These are phyloP conservation scores for Crypturellus tataupa DNA, from an alignment of 2,797 vertebrate species.

Conservation along the genomic window DNA sequence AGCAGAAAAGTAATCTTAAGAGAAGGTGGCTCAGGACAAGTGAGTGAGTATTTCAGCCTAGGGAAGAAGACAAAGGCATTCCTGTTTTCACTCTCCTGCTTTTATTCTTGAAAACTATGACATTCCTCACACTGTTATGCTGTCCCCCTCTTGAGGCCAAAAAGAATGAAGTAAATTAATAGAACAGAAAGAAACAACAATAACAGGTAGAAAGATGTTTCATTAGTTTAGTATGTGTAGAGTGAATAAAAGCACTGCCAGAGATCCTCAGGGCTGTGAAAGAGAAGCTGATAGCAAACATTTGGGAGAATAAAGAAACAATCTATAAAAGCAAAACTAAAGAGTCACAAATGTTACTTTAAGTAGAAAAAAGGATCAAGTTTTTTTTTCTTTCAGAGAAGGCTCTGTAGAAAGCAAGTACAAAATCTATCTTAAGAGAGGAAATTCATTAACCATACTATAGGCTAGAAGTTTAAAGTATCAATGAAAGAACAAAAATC, in stretches of 20 bases:
- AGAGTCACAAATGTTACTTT: background rate
- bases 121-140: background rate
- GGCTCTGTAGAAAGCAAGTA: background rate
- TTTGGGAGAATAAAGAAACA: background rate
- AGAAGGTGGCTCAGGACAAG: background rate
- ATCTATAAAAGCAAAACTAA: background rate
- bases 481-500: background rate
- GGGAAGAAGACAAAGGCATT: background rate
- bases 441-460: background rate
- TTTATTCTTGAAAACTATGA: background rate
- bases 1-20: background rate
- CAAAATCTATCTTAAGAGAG: background rate
- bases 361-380: background rate
- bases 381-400: background rate
- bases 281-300: background rate
- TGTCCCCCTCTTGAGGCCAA: background rate
- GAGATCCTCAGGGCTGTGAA: accelerated
- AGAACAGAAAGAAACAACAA: background rate
- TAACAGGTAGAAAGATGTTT: background rate
- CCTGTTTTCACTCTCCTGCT: background rate
- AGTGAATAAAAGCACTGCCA: background rate
- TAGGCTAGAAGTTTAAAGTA: background rate
- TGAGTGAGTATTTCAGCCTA: background rate
- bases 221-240: background rate
- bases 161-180: background rate